A percentile compares a stretch with the other conserved stretches of the same genome.
These are phyloP conservation scores for Gymnorhina tibicen DNA, from an alignment of 2,113 vertebrate genomes.

Conservation along the genomic window DNA sequence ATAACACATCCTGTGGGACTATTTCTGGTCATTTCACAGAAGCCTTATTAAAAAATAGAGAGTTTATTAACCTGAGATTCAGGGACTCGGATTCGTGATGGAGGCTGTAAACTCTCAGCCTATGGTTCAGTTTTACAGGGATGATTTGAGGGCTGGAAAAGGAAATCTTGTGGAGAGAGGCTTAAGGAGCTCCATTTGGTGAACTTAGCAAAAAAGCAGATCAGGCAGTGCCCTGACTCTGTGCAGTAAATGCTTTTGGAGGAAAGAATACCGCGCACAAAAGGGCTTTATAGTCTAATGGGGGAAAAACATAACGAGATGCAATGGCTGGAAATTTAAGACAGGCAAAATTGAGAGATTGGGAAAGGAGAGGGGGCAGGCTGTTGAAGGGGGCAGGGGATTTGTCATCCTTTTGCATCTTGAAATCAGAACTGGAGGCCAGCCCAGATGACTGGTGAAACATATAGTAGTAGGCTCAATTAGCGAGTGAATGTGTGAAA, in stretches of 20 bases:
- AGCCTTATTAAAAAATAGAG: slow-evolving; percentile 61
- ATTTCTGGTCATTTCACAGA: slow-evolving; percentile 52
- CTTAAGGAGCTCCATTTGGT: slow-evolving; percentile 36
- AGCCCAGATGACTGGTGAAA: slow-evolving; percentile 52
- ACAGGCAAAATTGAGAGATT: not conserved
- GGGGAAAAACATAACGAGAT: not conserved
- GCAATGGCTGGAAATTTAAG: slow-evolving; percentile 29
- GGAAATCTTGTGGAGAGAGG: slow-evolving; percentile 35
- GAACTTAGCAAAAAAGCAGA: slow-evolving; percentile 15
- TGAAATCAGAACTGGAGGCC: slow-evolving; percentile 49
- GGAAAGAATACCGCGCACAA: not conserved
- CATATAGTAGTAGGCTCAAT: slow-evolving; percentile 25
- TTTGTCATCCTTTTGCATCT: slow-evolving; percentile 34
- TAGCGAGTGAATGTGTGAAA: slow-evolving; percentile 26
- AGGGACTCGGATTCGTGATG: slow-evolving; percentile 24
- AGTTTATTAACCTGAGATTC: slow-evolving; percentile 65
- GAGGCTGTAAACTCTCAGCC: slow-evolving; percentile 39
- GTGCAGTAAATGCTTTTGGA: slow-evolving; percentile 12
- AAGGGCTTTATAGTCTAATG: slow-evolving; percentile 8
- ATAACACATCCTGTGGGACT: slow-evolving; percentile 34
- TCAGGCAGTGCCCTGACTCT: not conserved
- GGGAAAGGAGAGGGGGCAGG: slow-evolving; percentile 13
- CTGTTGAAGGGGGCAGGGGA: slow-evolving; percentile 10
- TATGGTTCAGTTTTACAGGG: slow-evolving; percentile 44
- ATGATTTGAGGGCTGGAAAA: slow-evolving; percentile 17